phyloP scores from a whole-genome alignment of 2,888 invertebrate species.

The Toxonevra muliebris region DNA sequence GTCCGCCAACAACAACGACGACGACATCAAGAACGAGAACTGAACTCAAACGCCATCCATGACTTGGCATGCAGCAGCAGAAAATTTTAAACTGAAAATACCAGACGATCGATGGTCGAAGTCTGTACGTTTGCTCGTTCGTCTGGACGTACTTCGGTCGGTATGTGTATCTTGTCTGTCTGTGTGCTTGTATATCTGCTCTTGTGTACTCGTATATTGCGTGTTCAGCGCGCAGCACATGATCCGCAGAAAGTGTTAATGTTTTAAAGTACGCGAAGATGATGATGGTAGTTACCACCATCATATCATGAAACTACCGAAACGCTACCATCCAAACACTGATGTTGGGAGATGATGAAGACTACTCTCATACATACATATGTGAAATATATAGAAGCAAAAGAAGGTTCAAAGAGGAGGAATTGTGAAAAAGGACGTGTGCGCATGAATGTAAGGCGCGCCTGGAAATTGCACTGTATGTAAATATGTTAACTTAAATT shows the following conservation, averaged over 20 bases:
- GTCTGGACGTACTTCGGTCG: neutral
- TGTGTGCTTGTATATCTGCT: neutral
- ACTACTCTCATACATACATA: neutral
- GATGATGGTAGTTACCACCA: slow-evolving; percentile 4
- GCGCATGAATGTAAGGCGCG: too few species aligned
- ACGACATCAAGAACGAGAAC: too few species aligned
- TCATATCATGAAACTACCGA: slow-evolving; percentile 1
- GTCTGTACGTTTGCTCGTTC: neutral
- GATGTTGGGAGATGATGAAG: slow-evolving; percentile 4
- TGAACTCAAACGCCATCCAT: slow-evolving; percentile 12
- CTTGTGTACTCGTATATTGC: neutral
- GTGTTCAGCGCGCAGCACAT: slow-evolving; percentile 10
- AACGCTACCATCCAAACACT: neutral
- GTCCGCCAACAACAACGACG: neutral
- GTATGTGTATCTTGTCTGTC: neutral
- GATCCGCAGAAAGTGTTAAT: slow-evolving; percentile 34
- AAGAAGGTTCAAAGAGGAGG: neutral
- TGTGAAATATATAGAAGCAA: neutral
- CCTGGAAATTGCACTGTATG: too few species aligned
- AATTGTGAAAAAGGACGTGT: too few species aligned
- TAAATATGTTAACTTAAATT: too few species aligned
- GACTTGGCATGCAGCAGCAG: neutral
- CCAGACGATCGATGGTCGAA: neutral
- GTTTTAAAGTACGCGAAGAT: neutral
- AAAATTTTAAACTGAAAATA: slow-evolving; percentile 6